Evolutionary conservation across 2,888 invertebrate species (phyloP), one percentile per base, ranked within the genome.

Genomic region (Philonicus albiceps): DNA sequence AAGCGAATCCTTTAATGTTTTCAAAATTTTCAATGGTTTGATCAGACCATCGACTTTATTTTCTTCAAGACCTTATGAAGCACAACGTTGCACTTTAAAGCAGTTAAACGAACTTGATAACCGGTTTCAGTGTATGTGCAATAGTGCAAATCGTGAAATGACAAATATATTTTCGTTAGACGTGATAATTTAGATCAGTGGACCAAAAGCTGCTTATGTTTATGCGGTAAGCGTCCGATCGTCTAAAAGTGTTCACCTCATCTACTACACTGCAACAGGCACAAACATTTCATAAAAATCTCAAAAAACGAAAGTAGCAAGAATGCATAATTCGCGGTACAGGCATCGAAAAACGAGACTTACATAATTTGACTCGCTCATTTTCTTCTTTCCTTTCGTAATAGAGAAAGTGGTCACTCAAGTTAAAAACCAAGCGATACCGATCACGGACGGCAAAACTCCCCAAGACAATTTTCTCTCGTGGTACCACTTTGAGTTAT

Each of bases 391-490:
- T 83, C 31, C 55, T 83, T 64, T 72, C 55, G 40, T 83, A 55
- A 83, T 64, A 83, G 83, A 83, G 83, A 83, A 83, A 83, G 83
- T 83, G 22, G 83, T 34, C 83, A 64, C 22, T 64, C 83, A 37
- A 83, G 64, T 49, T 49, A 49, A 78, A 76, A 8, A 27, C 30
- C 22, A 19, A 37, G 43, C 34, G 43, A 27, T 64, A 64, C 27
- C 27, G 64, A 64, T 64, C 64, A 64, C 64, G 64, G 64, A 27
- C 64, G 8, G 64, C 27, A 22, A 27, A 80, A 16, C 53, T 64
- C 64, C 64, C 64, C 27, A 64, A 64, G 27, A 2, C 27, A 64
- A 22, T 64, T 64, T 64, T 27, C 27, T 64, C 64, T 3, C 64
- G 49, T 49, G 7, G 11, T 8, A 53, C 19, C 6, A 53, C 11